Conservation (phyloP, 2,888 invertebrate species). For the Dilophus febrilis region DNA sequence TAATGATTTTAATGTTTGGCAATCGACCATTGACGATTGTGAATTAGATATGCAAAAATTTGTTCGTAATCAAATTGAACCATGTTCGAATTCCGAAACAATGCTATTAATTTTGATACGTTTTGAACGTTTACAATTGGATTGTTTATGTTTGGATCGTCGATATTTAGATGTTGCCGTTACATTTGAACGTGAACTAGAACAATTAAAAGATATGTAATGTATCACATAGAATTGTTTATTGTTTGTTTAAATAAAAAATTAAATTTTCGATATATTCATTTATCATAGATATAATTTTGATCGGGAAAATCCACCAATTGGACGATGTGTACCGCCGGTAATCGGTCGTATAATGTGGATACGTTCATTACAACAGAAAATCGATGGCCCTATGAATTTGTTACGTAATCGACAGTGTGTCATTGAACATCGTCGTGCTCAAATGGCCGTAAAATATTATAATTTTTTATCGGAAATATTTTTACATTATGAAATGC, state of each 20-base stretch:
- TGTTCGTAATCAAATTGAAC: constrained; percentile 36
- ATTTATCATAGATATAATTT: constrained; percentile 45
- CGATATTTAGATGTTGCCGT: constrained; percentile 54
- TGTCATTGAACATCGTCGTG: constrained; percentile 43
- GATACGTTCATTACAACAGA: constrained; percentile 60
- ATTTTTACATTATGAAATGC: constrained; percentile 65
- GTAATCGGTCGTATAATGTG: constrained; percentile 66
- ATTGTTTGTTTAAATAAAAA: too few relatives aligned
- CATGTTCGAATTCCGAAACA: constrained; percentile 33
- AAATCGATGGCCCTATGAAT: constrained; percentile 60
- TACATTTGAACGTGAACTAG: constrained; percentile 50
- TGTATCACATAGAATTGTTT: constrained; percentile 4
- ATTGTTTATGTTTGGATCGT: constrained; percentile 54
- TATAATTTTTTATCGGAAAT: constrained; percentile 66
- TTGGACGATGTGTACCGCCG: constrained; percentile 62
- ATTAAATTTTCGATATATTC: neutral
- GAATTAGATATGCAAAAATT: constrained; percentile 57
- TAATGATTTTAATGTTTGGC: constrained; percentile 55
- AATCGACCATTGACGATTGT: constrained; percentile 46
- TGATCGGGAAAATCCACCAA: constrained; percentile 51
- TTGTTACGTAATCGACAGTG: constrained; percentile 24
- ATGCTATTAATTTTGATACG: constrained; percentile 34
- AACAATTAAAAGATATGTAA: constrained; percentile 46
- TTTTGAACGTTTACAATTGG: constrained; percentile 55
- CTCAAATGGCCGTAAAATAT: constrained; percentile 54